Percentiles rank a stretch among this genome's conserved stretches.
Conservation (phyloP, 2,797 vertebrate species). For the Eulemur rubriventer region DNA sequence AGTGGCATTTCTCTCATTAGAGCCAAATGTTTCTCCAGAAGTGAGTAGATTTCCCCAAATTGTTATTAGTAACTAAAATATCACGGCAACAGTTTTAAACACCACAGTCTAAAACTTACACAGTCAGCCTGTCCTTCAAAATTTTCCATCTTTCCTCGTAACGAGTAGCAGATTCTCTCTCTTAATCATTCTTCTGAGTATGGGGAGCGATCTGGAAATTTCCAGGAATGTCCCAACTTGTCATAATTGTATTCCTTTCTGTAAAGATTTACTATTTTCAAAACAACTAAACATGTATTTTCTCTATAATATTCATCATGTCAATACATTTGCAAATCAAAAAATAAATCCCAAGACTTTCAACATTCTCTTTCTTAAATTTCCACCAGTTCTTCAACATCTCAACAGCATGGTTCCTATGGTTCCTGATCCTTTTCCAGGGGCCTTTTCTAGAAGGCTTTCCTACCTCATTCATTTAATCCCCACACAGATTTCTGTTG, state of each 20-base stretch:
- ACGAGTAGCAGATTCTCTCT: conserved; percentile 58
- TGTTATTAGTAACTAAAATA: conserved; percentile 75
- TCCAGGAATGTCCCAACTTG: conserved; percentile 56
- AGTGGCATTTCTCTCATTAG: conserved; percentile 55
- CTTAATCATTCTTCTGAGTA: conserved; percentile 67
- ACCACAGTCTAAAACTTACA: conserved; percentile 63
- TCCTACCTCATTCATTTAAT: neutral
- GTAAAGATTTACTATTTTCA: conserved; percentile 39
- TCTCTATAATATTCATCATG: neutral
- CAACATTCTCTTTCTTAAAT: neutral
- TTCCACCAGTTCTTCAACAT: neutral
- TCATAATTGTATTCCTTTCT: conserved; percentile 57
- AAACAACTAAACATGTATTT: conserved; percentile 31
- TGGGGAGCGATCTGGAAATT: conserved; percentile 75
- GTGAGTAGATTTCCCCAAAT: conserved; percentile 65
- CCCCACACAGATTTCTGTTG: neutral
- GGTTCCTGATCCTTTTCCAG: neutral
- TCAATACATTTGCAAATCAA: neutral
- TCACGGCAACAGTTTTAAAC: conserved; percentile 62
- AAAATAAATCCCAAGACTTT: neutral
- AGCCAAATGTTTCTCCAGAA: conserved; percentile 71
- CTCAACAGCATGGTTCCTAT: neutral
- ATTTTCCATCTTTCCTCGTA: conserved; percentile 75
- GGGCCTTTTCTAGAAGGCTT: neutral
- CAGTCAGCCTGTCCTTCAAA: conserved; percentile 73